Base-by-base conservation (phyloP, 2,888 invertebrate genomes). In the Melolontha melolontha region DNA sequence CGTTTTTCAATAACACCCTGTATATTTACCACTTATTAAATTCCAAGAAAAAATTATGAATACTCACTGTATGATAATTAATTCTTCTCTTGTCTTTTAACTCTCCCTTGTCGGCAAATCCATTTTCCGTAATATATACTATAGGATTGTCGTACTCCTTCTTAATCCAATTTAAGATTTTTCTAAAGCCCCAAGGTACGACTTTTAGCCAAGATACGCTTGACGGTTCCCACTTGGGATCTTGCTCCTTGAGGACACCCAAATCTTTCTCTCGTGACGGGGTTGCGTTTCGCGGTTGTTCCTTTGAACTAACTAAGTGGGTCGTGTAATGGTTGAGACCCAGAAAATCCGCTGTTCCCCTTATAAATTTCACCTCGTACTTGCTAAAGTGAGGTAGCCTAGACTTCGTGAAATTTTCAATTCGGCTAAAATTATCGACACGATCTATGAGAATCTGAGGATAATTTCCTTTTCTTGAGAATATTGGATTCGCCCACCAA, bases 321-420 rank as follows among this genome's bases (percentile, higher is more conserved):
- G 87, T 84, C 0, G 89, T 86, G 79, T 90, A 92, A 66, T 89
- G 85, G 76, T 91, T 92, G 5, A 92, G 73, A 0, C 90, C 91
- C 34, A 91, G 83, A 79, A 90, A 91, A 78, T 92, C 92, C 70
- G 76, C 85, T 71, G 85, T 85, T 76, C 85, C 88, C 76, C 75
- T 75, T 47, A 87, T 81, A 7, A 78, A 75, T 29, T 80, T 69
- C 6, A 86, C 79, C 82, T 87, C 86, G 10, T 81, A 71, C 10
- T 72, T 44, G 0, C 82, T 79, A 55, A 88, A 84, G 42, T 69
- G 66, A 0, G 87, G 87, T 22, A 88, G 76, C 66, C 85, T 78
- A 0, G 87, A 86, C 44, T 72, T 71, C 0, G 74, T 52, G 55
- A 80, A 82, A 5, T 85, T 85, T 75, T 87, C 84, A 1, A 74